Percentiles rank a stretch among this genome's conserved stretches.
phyloP scores from a whole-genome alignment of 2,113 vertebrate genomes.

The Triplophysa rosa region DNA sequence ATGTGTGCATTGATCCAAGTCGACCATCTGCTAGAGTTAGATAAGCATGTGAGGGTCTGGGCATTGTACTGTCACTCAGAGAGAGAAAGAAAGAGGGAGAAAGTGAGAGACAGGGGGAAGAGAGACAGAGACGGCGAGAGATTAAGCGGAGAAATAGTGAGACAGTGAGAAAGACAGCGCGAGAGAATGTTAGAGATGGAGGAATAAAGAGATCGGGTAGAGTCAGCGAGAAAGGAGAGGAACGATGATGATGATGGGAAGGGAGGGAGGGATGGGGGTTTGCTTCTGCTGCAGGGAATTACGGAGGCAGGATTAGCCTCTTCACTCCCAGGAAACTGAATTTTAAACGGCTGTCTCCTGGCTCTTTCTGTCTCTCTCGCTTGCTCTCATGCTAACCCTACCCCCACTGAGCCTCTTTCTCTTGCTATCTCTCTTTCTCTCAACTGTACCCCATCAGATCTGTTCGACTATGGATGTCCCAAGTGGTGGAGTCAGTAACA shows the following conservation, averaged over 20 bases:
- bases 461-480: slow-evolving; percentile 53
- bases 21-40: slow-evolving; percentile 99
- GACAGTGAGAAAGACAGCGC: slow-evolving; percentile 48
- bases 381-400: slow-evolving; percentile 57
- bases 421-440: slow-evolving; percentile 45
- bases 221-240: slow-evolving; percentile 60
- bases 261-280: slow-evolving; percentile 78
- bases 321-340: slow-evolving; percentile 99
- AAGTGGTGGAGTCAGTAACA: slow-evolving; percentile 39
- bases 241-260: slow-evolving; percentile 61
- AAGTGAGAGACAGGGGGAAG: slow-evolving; percentile 58
- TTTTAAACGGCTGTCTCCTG: slow-evolving; percentile 94
- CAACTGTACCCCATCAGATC: slow-evolving; percentile 66
- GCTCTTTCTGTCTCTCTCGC: slow-evolving; percentile 65
- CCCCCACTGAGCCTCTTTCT: slow-evolving; percentile 44
- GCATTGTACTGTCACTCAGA: slow-evolving; percentile 98
- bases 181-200: slow-evolving; percentile 48
- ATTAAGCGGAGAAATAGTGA: slow-evolving; percentile 52
- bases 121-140: slow-evolving; percentile 54
- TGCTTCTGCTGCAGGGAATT: slow-evolving; percentile 99
- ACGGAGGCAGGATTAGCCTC: slow-evolving; percentile 99
- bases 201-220: slow-evolving; percentile 51
- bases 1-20: slow-evolving; percentile 99
- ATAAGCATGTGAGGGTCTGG: slow-evolving; percentile 99
- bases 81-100: slow-evolving; percentile 64